Evolutionary conservation across 2,888 invertebrate species (phyloP).

Genomic region (Mesorhabditis sp.): DNA sequence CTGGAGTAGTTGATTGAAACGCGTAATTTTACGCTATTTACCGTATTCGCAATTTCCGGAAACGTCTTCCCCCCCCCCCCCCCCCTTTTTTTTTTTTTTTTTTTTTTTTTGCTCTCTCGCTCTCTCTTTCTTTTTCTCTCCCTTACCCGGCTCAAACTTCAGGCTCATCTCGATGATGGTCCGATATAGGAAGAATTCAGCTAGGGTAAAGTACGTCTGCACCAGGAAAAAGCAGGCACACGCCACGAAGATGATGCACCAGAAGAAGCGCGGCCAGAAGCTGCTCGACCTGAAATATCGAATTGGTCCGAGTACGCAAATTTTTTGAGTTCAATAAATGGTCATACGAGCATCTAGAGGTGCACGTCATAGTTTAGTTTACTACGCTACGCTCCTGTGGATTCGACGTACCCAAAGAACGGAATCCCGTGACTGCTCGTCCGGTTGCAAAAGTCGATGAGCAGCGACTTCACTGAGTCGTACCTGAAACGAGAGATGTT

Average conservation of each 20-base stretch:
- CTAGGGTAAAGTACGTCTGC: slow-evolving; percentile 57
- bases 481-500: slow-evolving; percentile 6
- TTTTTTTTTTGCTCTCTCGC: too few species aligned
- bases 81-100: too few species aligned
- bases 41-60: not conserved
- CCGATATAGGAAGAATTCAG: slow-evolving; percentile 54
- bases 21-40: not conserved
- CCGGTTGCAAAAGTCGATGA: slow-evolving; percentile 54
- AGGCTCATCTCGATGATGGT: slow-evolving; percentile 58
- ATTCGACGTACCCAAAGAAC: slow-evolving; percentile 10
- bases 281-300: not conserved
- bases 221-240: slow-evolving; percentile 43
- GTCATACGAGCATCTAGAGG: too few species aligned
- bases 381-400: too few species aligned
- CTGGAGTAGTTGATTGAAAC: too few species aligned
- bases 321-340: too few species aligned
- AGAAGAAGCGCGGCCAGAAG: slow-evolving; percentile 25
- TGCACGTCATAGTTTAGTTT: too few species aligned
- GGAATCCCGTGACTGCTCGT: slow-evolving; percentile 54
- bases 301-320: not conserved
- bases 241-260: slow-evolving; percentile 41
- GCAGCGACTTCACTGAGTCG: slow-evolving; percentile 26
- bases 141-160: slow-evolving; percentile 55
- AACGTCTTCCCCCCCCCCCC: too few species aligned
- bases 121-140: too few species aligned